Base-by-base conservation (phyloP, 2,888 invertebrate species). In the Syrphus vitripennis region DNA sequence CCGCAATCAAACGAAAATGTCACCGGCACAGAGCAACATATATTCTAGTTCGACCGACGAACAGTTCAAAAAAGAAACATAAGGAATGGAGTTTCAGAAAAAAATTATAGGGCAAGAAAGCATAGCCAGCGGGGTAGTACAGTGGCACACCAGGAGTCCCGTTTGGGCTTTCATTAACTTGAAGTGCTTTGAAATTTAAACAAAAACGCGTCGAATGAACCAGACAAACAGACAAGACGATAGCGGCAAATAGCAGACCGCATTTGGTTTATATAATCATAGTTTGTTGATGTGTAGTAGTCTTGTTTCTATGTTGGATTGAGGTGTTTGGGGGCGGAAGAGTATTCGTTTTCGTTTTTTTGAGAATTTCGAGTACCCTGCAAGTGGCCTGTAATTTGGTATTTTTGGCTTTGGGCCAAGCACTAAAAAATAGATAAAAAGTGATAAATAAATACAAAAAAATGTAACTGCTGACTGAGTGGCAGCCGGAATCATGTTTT, bases 361-460 rank as follows among this genome's bases (percentile, higher is more conserved):
- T 16, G 1, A 10, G 50, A 50, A 26, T 55, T 57, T 55, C n/a
- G 50, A 9, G 59, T 59, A 21, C 37, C 14, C 21, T 37, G 59
- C 79, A 42, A 74, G 67, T 80, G 67, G 67, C 50, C 34, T 80
- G 80, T 80, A 69, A 80, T 80, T 67, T 80, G 29, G 37, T 55
- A 16, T 63, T 67, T 31, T 67, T 80, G 80, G 80, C 65, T 42
- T 6, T 61, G 16, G n/a, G 80, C 80, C 80, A 80, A 37, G 37
- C 31, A 59, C 50, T 72, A 26, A 57, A 65, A 21, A 40, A 37
- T 24, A 63, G 1, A 42, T 26, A 48, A 29, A 63, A 65, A 75
- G 16, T 14, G 14, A 12, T 21, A 71, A 34, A 63, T 29, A 78
- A 63, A 72, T 45, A 42, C 14, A 34, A 53, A 53, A 34, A 48